Evolutionary conservation across 2,113 vertebrate genomes (phyloP).

Genomic region (Symphodus melops): DNA sequence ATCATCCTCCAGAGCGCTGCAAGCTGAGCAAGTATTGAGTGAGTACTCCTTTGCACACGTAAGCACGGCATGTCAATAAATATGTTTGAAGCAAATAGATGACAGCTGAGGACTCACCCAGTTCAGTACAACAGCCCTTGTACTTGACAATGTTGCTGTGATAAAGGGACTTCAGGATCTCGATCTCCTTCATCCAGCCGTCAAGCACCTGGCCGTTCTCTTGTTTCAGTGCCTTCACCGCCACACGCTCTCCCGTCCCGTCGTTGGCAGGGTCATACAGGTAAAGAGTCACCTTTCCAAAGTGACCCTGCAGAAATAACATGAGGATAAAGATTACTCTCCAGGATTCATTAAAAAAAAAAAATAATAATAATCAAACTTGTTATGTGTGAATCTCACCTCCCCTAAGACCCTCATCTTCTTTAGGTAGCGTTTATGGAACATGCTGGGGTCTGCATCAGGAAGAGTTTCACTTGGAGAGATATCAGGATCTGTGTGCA

Average conservation of each 20-base stretch:
- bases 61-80: conserved; percentile 21
- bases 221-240: conserved; percentile 91
- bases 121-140: conserved; percentile 92
- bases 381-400: conserved; percentile 74
- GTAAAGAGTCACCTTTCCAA: conserved; percentile 92
- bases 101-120: conserved; percentile 79
- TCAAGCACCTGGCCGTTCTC: conserved; percentile 83
- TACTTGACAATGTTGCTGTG: conserved; percentile 95
- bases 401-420: conserved; percentile 89
- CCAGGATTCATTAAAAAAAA: not conserved
- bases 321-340: conserved; percentile 4
- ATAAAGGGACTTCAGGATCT: conserved; percentile 90
- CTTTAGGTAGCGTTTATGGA: conserved; percentile 92
- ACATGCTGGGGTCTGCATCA: conserved; percentile 85
- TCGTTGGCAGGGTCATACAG: conserved; percentile 92
- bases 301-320: conserved; percentile 87
- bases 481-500: conserved; percentile 84
- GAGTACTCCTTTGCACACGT: conserved; percentile 17
- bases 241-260: conserved; percentile 91
- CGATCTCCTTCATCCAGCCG: conserved; percentile 91
- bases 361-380: too few species aligned
- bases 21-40: conserved; percentile 8
- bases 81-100: not conserved
- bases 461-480: conserved; percentile 73
- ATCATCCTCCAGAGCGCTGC: conserved; percentile 12